A percentile compares a stretch with the other conserved stretches of the same genome.
Conservation (phyloP, 1,140 invertebrate species). For the Drosophila sucinea region DNA sequence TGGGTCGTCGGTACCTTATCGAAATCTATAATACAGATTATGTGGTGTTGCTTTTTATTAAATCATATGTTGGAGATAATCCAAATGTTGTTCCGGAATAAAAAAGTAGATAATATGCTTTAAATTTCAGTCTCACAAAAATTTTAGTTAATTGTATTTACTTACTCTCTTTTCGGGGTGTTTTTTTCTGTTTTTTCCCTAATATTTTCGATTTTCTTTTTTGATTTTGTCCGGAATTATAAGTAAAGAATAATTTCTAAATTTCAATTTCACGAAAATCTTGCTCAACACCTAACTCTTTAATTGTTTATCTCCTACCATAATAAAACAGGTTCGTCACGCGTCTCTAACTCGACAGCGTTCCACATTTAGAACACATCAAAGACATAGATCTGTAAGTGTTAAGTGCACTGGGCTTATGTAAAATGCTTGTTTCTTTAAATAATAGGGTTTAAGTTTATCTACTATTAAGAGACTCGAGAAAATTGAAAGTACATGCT, state of each 20-base stretch:
- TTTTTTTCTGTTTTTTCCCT: neutral
- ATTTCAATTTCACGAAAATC: constrained; percentile 13
- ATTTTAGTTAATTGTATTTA: neutral
- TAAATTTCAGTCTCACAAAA: neutral
- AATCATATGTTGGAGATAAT: too few relatives aligned
- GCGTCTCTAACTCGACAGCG: constrained; percentile 89
- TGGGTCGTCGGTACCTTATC: too few relatives aligned
- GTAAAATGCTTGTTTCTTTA: constrained; percentile 62
- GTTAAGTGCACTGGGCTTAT: constrained; percentile 79
- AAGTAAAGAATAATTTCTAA: constrained; percentile 8
- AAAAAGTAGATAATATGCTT: too few relatives aligned
- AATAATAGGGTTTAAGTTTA: constrained; percentile 32
- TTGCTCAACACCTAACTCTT: constrained; percentile 33
- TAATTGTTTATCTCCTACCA: constrained; percentile 77
- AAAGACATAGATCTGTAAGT: constrained; percentile 90
- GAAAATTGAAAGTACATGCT: constrained; percentile 21
- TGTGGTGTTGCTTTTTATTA: too few relatives aligned
- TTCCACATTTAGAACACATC: constrained; percentile 87
- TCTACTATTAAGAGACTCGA: constrained; percentile 20
- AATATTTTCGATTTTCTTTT: neutral
- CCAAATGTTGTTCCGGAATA: too few relatives aligned
- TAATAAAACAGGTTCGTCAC: constrained; percentile 87
- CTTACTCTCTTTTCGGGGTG: neutral
- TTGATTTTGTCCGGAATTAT: constrained; percentile 1
- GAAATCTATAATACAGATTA: too few relatives aligned